phyloP scores from a whole-genome alignment of 2,113 vertebrate genomes.

The Crocuta crocuta region DNA sequence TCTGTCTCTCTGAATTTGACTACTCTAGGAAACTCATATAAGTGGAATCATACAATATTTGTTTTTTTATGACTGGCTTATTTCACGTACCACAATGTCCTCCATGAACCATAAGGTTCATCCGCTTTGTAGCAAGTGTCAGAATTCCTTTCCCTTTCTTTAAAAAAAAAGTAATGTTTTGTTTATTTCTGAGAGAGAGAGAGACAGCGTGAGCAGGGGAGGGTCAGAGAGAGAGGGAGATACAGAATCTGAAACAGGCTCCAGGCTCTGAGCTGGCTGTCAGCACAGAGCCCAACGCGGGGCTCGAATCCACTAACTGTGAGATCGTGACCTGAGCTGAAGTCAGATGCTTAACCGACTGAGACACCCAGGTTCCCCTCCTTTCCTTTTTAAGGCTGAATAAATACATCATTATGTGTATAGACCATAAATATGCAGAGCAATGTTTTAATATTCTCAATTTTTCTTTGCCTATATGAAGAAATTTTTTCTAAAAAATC shows the following conservation, averaged over 20 bases:
- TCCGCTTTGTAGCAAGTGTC: background rate
- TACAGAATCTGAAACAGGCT: no score
- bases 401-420: background rate
- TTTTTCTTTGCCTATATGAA: background rate
- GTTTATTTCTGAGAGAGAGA: no score
- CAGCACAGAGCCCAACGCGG: no score
- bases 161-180: no score
- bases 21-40: background rate
- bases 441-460: constrained; percentile 9
- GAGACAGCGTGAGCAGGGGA: no score
- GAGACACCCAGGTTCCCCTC: no score
- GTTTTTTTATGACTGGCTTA: background rate
- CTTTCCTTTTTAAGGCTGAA: background rate
- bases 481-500: constrained; percentile 50
- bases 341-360: no score
- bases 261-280: no score
- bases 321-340: no score
- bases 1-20: background rate
- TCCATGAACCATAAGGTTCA: background rate
- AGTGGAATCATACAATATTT: background rate
- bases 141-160: background rate
- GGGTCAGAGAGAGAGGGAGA: no score
- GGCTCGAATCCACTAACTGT: no score
- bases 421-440: background rate
- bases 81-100: background rate